Evolutionary conservation across 2,888 invertebrate species (phyloP).

Genomic region (Melinaea menophilus): DNA sequence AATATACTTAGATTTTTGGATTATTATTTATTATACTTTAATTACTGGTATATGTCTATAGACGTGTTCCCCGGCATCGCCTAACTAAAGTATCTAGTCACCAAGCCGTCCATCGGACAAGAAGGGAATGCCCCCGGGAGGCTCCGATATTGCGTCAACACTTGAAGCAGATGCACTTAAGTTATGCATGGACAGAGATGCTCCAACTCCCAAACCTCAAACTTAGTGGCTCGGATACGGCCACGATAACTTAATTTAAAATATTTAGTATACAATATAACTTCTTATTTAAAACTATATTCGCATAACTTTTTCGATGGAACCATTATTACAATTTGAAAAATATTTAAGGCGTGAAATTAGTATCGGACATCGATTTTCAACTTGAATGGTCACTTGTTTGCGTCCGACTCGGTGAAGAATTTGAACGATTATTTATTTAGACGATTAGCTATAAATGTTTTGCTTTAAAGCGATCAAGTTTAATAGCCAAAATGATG

Average conservation of each 20-base stretch:
- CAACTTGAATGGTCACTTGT: constrained; percentile 60
- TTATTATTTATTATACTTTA: too few relatives aligned
- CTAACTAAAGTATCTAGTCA: constrained; percentile 53
- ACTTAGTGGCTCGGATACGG: constrained; percentile 54
- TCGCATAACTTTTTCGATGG: not conserved
- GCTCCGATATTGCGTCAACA: constrained; percentile 65
- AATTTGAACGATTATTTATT: constrained; percentile 42
- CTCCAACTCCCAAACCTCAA: constrained; percentile 54
- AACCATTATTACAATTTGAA: constrained; percentile 17
- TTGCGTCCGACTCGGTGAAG: constrained; percentile 52
- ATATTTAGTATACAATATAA: not conserved
- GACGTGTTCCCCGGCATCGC: constrained; percentile 30
- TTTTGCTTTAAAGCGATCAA: constrained; percentile 43
- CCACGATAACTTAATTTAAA: constrained; percentile 48
- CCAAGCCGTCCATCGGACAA: constrained; percentile 27
- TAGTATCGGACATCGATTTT: constrained; percentile 58
- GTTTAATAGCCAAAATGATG: constrained; percentile 18
- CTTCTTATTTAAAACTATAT: not conserved
- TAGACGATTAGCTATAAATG: too few relatives aligned
- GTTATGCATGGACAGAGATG: constrained; percentile 72
- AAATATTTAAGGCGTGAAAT: constrained; percentile 56
- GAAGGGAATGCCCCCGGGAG: constrained; percentile 43
- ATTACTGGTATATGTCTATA: not conserved
- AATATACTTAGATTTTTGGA: too few relatives aligned
- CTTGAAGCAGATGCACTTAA: constrained; percentile 70